phyloP scores from a whole-genome alignment of 92 coral and sea anemone species.

The Actinostola sp. region DNA sequence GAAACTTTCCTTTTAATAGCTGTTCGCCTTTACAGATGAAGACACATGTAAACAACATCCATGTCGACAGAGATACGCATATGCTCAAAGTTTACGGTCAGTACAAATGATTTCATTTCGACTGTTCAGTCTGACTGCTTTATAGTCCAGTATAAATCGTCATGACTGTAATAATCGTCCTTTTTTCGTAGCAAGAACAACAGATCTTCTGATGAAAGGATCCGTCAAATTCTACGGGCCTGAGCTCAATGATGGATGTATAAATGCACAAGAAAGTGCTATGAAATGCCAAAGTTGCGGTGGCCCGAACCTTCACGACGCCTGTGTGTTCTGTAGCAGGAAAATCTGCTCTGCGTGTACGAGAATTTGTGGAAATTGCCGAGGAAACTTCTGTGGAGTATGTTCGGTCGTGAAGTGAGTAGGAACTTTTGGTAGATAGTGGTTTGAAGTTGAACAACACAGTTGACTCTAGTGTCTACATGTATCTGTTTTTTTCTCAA shows the following conservation, averaged over 20 bases:
- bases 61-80: slow-evolving; percentile 68
- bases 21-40: slow-evolving; percentile 78
- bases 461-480: too few species aligned
- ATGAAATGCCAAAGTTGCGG: slow-evolving; percentile 67
- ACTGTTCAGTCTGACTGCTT: neutral
- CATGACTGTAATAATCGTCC: neutral
- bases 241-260: neutral
- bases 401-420: slow-evolving; percentile 88
- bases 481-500: too few species aligned
- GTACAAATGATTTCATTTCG: neutral
- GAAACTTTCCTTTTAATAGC: slow-evolving; percentile 80
- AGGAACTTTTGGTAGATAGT: neutral
- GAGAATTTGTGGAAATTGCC: slow-evolving; percentile 69
- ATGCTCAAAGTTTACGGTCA: slow-evolving; percentile 81
- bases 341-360: slow-evolving; percentile 66
- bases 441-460: neutral
- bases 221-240: slow-evolving; percentile 50
- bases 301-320: slow-evolving; percentile 12
- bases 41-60: slow-evolving; percentile 76
- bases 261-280: slow-evolving; percentile 24
- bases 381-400: slow-evolving; percentile 71
- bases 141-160: neutral
- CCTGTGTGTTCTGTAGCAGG: slow-evolving; percentile 81
- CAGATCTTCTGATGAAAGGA: slow-evolving; percentile 72
- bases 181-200: slow-evolving; percentile 71